Evolutionary conservation across 2,888 invertebrate species (phyloP).

Genomic region (Plebejus anna): DNA sequence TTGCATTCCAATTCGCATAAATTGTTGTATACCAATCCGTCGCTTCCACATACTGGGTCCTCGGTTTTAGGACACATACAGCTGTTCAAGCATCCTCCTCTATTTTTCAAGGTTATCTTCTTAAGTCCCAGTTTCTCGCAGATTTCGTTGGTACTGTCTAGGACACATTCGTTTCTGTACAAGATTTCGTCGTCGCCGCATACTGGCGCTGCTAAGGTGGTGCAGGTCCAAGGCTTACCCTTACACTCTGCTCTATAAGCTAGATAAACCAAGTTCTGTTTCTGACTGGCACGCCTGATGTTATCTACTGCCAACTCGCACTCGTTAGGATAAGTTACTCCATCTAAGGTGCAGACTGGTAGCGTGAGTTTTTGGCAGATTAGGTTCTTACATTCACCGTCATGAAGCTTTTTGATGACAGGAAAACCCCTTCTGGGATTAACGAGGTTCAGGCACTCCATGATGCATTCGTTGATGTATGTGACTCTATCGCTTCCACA

Average conservation of each 20-base stretch:
- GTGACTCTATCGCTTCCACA: conserved; percentile 45
- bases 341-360: conserved; percentile 49
- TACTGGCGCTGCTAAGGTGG: conserved; percentile 38
- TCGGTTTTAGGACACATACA: conserved; percentile 35
- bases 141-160: conserved; percentile 37
- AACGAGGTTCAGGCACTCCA: conserved; percentile 37
- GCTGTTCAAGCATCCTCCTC: conserved; percentile 37
- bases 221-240: conserved; percentile 39
- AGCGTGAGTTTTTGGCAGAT: conserved; percentile 39
- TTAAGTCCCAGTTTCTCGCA: conserved; percentile 33
- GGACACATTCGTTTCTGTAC: conserved; percentile 42
- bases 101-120: conserved; percentile 37
- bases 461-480: conserved; percentile 38
- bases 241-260: conserved; percentile 40
- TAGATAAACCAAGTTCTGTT: conserved; percentile 36
- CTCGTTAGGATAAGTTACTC: conserved; percentile 40
- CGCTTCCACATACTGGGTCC: conserved; percentile 39
- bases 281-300: conserved; percentile 33
- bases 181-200: conserved; percentile 42
- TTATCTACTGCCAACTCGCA: conserved; percentile 43
- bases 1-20: conserved; percentile 40
- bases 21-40: conserved; percentile 39
- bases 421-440: conserved; percentile 27
- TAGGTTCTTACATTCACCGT: conserved; percentile 36
- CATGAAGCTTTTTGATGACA: conserved; percentile 28